Base-by-base conservation (phyloP, 2,888 invertebrate genomes). In the Luffia ferchaultella region DNA sequence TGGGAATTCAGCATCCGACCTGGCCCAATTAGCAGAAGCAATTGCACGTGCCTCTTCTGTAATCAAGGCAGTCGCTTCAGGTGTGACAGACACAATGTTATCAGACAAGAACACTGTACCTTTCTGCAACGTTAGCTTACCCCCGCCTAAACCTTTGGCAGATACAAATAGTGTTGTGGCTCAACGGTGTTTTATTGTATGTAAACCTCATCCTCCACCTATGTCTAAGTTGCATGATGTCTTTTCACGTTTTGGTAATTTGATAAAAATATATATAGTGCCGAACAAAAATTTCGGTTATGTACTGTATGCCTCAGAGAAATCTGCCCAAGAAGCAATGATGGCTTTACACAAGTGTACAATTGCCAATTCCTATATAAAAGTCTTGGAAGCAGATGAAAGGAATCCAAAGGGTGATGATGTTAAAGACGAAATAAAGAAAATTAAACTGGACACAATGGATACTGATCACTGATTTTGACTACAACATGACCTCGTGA, bases 261-360 rank as follows among this genome's bases (percentile, higher is more conserved):
- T 97, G 2, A 96, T 97, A 57, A 95, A 96, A 68, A 92, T 96
- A 1, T 94, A 93, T 65, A 88, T 95, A 71, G 84, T 96, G 57
- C 91, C 91, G 50, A 93, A 95, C 64, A 93, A 95, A 73, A 96
- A 94, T 65, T 97, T 93, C 79, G 97, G 97, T 0, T 97, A 95
- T 77, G 96, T 92, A 1, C 95, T 94, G 69, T 97, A 92, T 80
- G 92, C 95, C 2, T 89, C 87, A 41, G 85, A 86, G 50, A 89
- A 88, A 46, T 89, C 93, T 54, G 97, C 97, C 0, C 87, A 89
- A 56, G 87, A 89, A 57, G 95, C 95, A 2, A 92, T 93, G 48
- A 65, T 53, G 45, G 68, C 68, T 7, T 72, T 97, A 40, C 93
- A 97, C 70, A 95, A 94, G 1, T 92, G 93, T 50, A 91, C 92